phyloP scores from a whole-genome alignment of 1,140 invertebrate species.

The Leptestheria dahalacensis region DNA sequence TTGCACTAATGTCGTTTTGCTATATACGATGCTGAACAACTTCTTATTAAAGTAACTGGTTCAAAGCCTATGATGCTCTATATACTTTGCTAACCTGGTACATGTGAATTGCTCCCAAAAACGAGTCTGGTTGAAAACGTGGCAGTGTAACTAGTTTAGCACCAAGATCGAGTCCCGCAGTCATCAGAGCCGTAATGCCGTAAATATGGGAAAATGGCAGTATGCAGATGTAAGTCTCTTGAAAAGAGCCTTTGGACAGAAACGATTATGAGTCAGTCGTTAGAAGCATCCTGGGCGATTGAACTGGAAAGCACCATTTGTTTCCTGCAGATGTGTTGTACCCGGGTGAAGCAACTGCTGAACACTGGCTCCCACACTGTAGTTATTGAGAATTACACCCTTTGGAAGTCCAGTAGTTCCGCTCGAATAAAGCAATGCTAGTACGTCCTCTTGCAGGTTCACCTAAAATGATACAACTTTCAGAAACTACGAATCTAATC shows the following conservation, averaged over 20 bases:
- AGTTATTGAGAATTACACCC: slow-evolving; percentile 64
- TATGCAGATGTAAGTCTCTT: slow-evolving; percentile 38
- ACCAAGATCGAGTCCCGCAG: slow-evolving; percentile 36
- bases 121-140: slow-evolving; percentile 51
- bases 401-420: slow-evolving; percentile 81
- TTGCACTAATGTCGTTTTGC: slow-evolving; percentile 50
- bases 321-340: not conserved
- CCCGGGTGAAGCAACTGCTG: slow-evolving; percentile 33
- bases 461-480: slow-evolving; percentile 17
- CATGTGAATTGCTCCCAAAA: slow-evolving; percentile 44
- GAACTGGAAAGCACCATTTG: not conserved
- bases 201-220: slow-evolving; percentile 78
- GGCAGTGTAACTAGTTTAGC: slow-evolving; percentile 51
- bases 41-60: slow-evolving; percentile 3
- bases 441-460: slow-evolving; percentile 23
- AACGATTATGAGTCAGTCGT: slow-evolving; percentile 17
- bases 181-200: slow-evolving; percentile 35
- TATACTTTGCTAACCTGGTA: slow-evolving; percentile 33
- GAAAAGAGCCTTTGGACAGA: slow-evolving; percentile 28
- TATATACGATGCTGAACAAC: slow-evolving; percentile 39
- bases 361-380: slow-evolving; percentile 52
- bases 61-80: not conserved
- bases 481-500: slow-evolving; percentile 21
- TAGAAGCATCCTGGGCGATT: not conserved
- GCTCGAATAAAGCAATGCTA: slow-evolving; percentile 37